Evolutionary conservation across 1,140 invertebrate species (phyloP), one percentile per base, ranked within the genome.

Genomic region (Drosophila serrata): DNA sequence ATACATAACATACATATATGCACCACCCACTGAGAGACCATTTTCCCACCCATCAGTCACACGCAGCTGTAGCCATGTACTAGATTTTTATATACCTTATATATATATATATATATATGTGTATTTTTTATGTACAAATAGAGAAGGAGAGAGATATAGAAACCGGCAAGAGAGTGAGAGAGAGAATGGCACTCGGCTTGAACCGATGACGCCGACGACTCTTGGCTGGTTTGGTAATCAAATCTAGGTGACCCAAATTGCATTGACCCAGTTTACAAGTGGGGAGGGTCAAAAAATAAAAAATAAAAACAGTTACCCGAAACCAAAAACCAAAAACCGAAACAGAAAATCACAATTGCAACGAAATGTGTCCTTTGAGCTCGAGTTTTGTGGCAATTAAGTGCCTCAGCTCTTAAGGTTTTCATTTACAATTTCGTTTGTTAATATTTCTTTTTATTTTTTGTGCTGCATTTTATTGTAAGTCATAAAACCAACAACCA

Each of bases 241-340:
- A 79, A 79, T 79, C 76, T 79, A 79, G 76, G 76, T 79, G 76
- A 79, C 76, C 76, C 55, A 79, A 79, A 79, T 79, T 78, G 58
- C 75, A 72, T 19, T 79, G 75, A 78, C 76, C 76, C 19, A 79
- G 65, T 78, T 79, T 72, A 58, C 27, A 29, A 55, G 46, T 22
- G 58, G 56, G 63, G 49, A 7, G 43, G 51, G 46, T 22, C 43
- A 63, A 29, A 27, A 45, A 40, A n/a, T n/a, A n/a, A 27, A 45
- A 40, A 13, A 37, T 15, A 37, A 33, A 35, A 37, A n/a, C n/a
- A n/a, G n/a, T n/a, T n/a, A n/a, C n/a, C n/a, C n/a, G n/a, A n/a
- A n/a, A n/a, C n/a, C n/a, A n/a, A 39, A 42, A 48, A 17, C 46
- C n/a, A 6, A 29, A 31, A 49, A 24, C 27, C 7, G 19, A 40